Conservation (phyloP, 2,113 vertebrate genomes). For the Kryptolebias marmoratus region DNA sequence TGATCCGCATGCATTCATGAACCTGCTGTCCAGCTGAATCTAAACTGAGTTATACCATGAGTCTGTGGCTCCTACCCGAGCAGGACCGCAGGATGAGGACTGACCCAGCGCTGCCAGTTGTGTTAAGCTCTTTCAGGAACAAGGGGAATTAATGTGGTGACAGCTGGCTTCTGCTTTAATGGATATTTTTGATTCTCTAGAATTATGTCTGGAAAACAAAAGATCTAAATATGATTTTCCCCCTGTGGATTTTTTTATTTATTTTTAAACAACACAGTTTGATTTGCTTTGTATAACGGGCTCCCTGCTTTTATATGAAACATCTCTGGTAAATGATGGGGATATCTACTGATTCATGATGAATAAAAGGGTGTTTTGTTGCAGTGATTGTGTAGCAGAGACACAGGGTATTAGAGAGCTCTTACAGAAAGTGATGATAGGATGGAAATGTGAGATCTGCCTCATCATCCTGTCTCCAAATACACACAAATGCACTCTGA, state of each 20-base stretch:
- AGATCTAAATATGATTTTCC: constrained; percentile 25
- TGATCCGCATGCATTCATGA: constrained; percentile 53
- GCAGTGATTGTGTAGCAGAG: constrained; percentile 52
- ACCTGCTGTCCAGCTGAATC: constrained; percentile 35
- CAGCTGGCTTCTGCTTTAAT: constrained; percentile 60
- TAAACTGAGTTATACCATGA: constrained; percentile 19
- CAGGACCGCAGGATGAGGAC: constrained; percentile 17
- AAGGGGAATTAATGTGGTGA: constrained; percentile 41
- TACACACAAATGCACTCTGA: constrained; percentile 23
- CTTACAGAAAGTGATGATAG: constrained; percentile 71
- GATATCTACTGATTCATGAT: constrained; percentile 24
- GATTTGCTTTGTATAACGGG: not conserved
- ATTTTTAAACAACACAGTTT: not conserved
- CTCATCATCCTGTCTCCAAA: constrained; percentile 50
- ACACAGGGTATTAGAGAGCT: constrained; percentile 61
- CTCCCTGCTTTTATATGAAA: not conserved
- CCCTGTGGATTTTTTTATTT: not conserved
- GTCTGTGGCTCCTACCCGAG: constrained; percentile 15
- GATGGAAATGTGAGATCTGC: constrained; percentile 69
- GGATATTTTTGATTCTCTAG: constrained; percentile 35
- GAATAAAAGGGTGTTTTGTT: constrained; percentile 25
- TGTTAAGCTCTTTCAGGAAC: constrained; percentile 37
- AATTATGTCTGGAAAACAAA: constrained; percentile 30
- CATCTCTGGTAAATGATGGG: not conserved
- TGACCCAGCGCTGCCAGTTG: constrained; percentile 19